Base-by-base conservation (phyloP, 1,140 invertebrate species). In the Drosophila suzukii region DNA sequence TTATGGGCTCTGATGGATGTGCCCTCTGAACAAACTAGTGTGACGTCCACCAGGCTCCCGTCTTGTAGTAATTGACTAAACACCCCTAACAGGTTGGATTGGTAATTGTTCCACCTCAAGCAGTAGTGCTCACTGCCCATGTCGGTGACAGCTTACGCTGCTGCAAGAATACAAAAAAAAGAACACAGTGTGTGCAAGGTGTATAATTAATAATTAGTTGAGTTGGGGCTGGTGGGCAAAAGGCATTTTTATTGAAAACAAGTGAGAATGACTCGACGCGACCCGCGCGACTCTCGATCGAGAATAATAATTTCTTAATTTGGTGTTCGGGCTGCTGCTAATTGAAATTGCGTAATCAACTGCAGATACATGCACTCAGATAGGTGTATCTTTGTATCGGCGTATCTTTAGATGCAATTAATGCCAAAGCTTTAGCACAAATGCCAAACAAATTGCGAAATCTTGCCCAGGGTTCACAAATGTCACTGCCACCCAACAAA, bases 71-170 rank as follows among this genome's bases (percentile, higher is more conserved):
- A 96, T 94, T 97, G 97, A 95, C 96, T 97, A 95, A 97, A 98
- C 93, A 97, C 97, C 93, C 96, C 96, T 94, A 97, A 95, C 94
- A 97, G 95, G 95, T 97, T 97, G 95, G 96, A 97, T 96, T 97
- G 96, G 96, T 97, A 96, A 97, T 97, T 97, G 95, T 97, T 97
- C 96, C 96, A 97, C 96, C 96, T 96, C 94, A 97, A 96, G 95
- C 96, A 97, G 95, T 97, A 97, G 94, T 97, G 96, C 96, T 97
- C 96, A 97, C 96, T 97, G 96, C 96, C 96, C 96, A 97, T 97
- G 95, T 96, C 96, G 96, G 95, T 96, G 95, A 95, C 96, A 96
- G 94, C 95, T 96, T 96, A 94, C 96, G 95, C 95, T 96, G 95
- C 95, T 96, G 94, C 79, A 93, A 94, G 56, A 47, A 84, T 32